Evolutionary conservation across 2,797 vertebrate species (phyloP), one percentile per base, ranked within the genome.

Genomic region (Mico argentatus): DNA sequence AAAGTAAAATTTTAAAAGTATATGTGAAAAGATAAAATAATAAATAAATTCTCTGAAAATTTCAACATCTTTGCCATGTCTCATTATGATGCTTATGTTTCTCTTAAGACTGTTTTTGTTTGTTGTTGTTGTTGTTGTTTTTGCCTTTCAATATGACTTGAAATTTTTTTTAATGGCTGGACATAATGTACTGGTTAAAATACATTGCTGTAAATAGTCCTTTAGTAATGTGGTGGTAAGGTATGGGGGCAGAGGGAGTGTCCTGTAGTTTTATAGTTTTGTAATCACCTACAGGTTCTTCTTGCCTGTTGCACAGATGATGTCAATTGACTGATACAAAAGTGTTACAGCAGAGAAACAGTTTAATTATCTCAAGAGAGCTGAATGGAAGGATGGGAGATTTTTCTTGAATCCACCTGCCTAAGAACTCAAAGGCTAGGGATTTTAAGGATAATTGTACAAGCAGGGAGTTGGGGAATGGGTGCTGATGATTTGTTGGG

Each of bases 231-330:
- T 86, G 48, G 1, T 57, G 7, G 39, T 46, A 70, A 79, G 59
- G 5, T 39, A 24, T 17, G 0, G 1, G 22, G 17, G 30, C 3
- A 2, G 27, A 33, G 1, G 57, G n/a, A 10, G 17, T 59, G 8
- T 75, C 36, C 24, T 36, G 11, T 20, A n/a, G 17, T 30, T 22
- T 39, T 70, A 7, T 72, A 48, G 20, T 20, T 80, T 24, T 70
- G 19, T 70, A 36, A 20, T 19, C 7, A 67, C 61, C 61, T 33
- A 2, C 15, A n/a, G 30, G 61, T 67, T n/a, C 30, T 67, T 67
- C 33, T n/a, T 67, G 61, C 33, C 33, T 67, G 61, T 33, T 17
- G 61, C 61, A 67, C 61, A 4, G 15, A n/a, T 67, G 61, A n/a
- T n/a, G 33, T 30, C 61, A 67, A n/a, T 67, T n/a, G 61, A 67